These are phyloP conservation scores for Drosophila differens DNA, from an alignment of 2,888 invertebrate species.

Conservation along the genomic window DNA sequence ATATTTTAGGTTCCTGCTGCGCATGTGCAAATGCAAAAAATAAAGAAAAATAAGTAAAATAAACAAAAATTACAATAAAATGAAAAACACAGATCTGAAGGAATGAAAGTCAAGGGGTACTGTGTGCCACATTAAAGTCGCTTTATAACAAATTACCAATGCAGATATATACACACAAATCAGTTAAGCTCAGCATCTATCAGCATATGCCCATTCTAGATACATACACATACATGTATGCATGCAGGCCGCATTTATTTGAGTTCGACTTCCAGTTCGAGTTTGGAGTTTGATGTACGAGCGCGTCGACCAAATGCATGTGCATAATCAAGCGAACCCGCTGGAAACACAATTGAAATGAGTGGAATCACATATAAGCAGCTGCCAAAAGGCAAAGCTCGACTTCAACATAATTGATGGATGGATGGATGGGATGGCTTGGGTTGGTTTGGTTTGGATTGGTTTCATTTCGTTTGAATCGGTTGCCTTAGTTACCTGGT, in stretches of 20 bases:
- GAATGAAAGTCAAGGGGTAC: constrained; percentile 21
- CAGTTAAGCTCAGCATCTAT: constrained; percentile 71
- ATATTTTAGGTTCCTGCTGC: constrained; percentile 45
- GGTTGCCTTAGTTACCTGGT: constrained; percentile 1
- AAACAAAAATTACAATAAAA: constrained; percentile 8
- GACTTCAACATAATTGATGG: constrained; percentile 75
- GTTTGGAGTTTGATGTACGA: constrained; percentile 66
- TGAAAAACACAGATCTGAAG: neutral
- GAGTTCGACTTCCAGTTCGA: constrained; percentile 36
- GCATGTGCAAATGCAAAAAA: constrained; percentile 54
- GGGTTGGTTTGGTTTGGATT: constrained; percentile 20
- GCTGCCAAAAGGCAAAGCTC: constrained; percentile 57
- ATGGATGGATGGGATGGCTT: constrained; percentile 37
- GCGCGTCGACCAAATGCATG: constrained; percentile 67
- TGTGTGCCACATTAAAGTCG: constrained; percentile 73
- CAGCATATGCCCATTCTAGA: constrained; percentile 51
- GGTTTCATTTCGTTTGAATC: constrained; percentile 6
- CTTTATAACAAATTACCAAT: constrained; percentile 75
- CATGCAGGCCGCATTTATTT: constrained; percentile 57
- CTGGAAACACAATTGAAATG: constrained; percentile 70
- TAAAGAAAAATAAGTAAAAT: constrained; percentile 4
- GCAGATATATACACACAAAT: constrained; percentile 64
- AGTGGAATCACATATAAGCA: constrained; percentile 63
- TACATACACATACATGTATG: constrained; percentile 8
- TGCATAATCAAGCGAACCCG: constrained; percentile 71